Conservation (phyloP, 1,140 invertebrate species). For the Drosophila athabasca region DNA sequence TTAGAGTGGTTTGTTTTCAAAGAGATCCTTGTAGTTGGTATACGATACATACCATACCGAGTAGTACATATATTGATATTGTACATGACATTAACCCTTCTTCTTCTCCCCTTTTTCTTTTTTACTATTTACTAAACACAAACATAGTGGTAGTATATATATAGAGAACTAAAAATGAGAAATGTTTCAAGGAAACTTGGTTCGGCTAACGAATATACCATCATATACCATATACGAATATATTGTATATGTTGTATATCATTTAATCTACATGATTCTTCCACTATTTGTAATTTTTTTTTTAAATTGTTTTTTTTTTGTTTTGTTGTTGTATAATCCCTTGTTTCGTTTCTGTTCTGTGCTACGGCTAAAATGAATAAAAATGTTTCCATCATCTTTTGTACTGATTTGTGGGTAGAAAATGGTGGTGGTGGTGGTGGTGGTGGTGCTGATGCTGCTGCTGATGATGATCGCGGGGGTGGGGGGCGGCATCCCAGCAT, state of each 20-base stretch:
- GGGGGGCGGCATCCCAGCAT: too few species aligned
- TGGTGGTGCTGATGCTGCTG: too few species aligned
- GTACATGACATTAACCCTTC: slow-evolving; percentile 31
- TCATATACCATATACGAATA: slow-evolving; percentile 12
- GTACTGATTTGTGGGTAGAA: slow-evolving; percentile 9
- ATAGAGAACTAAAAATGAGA: slow-evolving; percentile 22
- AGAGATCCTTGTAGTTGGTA: slow-evolving; percentile 63
- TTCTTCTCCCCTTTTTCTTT: slow-evolving; percentile 13
- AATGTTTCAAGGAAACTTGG: slow-evolving; percentile 21
- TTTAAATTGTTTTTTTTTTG: not conserved
- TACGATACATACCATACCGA: slow-evolving; percentile 29
- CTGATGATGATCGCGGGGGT: too few species aligned
- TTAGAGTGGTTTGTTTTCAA: slow-evolving; percentile 39
- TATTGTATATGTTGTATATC: not conserved
- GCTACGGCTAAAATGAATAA: slow-evolving; percentile 10
- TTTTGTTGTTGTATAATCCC: slow-evolving; percentile 36
- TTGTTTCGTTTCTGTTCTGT: slow-evolving; percentile 46
- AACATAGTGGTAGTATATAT: slow-evolving; percentile 15
- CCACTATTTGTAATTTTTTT: slow-evolving; percentile 16
- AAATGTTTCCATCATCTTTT: not conserved
- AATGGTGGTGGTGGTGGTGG: too few species aligned
- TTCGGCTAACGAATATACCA: slow-evolving; percentile 44
- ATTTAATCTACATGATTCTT: slow-evolving; percentile 46
- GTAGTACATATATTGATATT: not conserved
- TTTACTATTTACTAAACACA: slow-evolving; percentile 38